Percentiles rank a stretch among this genome's conserved stretches.
These are phyloP conservation scores for Ariopsis seemanni DNA, from an alignment of 2,113 vertebrate genomes.

Conservation along the genomic window DNA sequence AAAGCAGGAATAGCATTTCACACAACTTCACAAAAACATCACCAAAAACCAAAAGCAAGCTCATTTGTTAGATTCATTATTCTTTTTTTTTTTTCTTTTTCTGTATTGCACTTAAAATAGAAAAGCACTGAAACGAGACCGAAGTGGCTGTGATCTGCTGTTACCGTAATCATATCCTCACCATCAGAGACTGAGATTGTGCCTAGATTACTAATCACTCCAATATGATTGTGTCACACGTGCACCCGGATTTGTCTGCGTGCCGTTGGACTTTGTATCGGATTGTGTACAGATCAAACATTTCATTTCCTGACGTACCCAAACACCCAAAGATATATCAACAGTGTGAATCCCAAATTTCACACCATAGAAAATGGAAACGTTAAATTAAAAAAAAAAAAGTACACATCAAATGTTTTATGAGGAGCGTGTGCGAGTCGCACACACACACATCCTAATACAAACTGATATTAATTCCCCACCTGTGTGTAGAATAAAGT, in stretches of 20 bases:
- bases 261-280: neutral
- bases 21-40: constrained; percentile 63
- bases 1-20: constrained; percentile 60
- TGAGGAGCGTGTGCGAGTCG: constrained; percentile 54
- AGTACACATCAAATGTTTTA: constrained; percentile 57
- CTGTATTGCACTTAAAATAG: constrained; percentile 52
- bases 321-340: constrained; percentile 35
- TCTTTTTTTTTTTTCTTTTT: constrained; percentile 29
- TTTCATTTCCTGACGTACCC: constrained; percentile 18
- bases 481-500: constrained; percentile 47
- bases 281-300: neutral
- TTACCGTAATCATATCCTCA: constrained; percentile 41
- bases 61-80: constrained; percentile 42
- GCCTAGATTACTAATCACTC: constrained; percentile 27
- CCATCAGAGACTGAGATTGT: constrained; percentile 49
- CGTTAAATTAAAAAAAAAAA: constrained; percentile 37
- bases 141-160: constrained; percentile 50
- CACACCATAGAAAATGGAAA: constrained; percentile 40
- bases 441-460: constrained; percentile 33
- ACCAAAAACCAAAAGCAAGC: constrained; percentile 66
- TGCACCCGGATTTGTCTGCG: neutral
- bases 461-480: constrained; percentile 29
- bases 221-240: constrained; percentile 35
- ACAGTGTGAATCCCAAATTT: constrained; percentile 27
- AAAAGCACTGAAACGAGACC: constrained; percentile 49